A percentile compares a stretch with the other conserved stretches of the same genome.
Evolutionary conservation across 1,140 invertebrate species (phyloP).

Genomic region (Drusus annulatus): DNA sequence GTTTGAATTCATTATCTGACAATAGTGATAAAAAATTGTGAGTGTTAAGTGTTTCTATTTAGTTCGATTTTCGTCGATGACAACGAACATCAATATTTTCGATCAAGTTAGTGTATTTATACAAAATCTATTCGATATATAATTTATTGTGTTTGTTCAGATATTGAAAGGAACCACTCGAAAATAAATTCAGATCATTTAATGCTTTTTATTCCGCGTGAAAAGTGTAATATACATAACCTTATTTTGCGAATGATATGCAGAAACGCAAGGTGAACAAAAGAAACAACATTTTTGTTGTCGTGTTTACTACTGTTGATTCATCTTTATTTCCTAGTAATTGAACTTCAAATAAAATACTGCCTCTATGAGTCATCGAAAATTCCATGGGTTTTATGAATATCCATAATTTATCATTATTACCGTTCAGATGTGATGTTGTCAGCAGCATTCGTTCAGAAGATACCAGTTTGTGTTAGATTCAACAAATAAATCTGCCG

Average conservation of each 20-base stretch:
- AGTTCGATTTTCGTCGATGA: constrained; percentile 4
- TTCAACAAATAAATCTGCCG: too few species aligned
- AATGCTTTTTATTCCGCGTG: not conserved
- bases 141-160: not conserved
- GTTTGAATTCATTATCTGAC: not conserved
- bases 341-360: constrained; percentile 3
- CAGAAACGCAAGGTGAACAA: constrained; percentile 24
- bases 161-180: not conserved
- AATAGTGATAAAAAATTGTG: not conserved
- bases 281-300: constrained; percentile 18
- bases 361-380: not conserved
- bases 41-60: constrained; percentile 2
- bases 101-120: constrained; percentile 31
- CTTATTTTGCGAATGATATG: constrained; percentile 16
- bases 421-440: too few species aligned
- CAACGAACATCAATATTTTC: constrained; percentile 25
- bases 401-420: too few species aligned
- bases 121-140: constrained; percentile 3
- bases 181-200: not conserved
- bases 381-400: not conserved
- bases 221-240: constrained; percentile 1
- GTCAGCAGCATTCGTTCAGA: too few species aligned
- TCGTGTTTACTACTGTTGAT: constrained; percentile 10
- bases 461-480: too few species aligned
- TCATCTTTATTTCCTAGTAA: constrained; percentile 6